phyloP scores from a whole-genome alignment of 2,888 invertebrate species.

The Dasypolia templi region DNA sequence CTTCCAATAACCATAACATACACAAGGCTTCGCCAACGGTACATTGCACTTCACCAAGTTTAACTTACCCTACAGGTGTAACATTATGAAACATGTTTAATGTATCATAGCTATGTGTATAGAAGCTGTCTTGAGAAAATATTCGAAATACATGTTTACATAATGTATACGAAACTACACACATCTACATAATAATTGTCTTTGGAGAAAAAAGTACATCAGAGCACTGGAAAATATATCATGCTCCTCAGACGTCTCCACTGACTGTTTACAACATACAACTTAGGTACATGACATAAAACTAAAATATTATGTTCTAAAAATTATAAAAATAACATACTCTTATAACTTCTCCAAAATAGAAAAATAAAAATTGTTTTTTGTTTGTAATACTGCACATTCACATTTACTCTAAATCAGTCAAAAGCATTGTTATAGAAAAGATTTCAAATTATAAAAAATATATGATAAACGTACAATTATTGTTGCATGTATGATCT shows the following conservation, averaged over 20 bases:
- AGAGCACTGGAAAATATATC: slow-evolving; percentile 77
- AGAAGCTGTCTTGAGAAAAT: slow-evolving; percentile 76
- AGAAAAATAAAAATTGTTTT: slow-evolving; percentile 86
- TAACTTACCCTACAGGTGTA: slow-evolving; percentile 75
- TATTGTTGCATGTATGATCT: slow-evolving; percentile 73
- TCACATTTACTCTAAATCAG: slow-evolving; percentile 88
- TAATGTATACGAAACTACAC: slow-evolving; percentile 62
- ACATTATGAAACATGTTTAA: slow-evolving; percentile 72
- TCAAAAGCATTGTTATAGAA: slow-evolving; percentile 83
- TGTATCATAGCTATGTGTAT: slow-evolving; percentile 67
- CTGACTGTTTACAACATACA: slow-evolving; percentile 75
- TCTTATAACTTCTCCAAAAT: slow-evolving; percentile 82
- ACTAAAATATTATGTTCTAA: slow-evolving; percentile 78
- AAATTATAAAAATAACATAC: slow-evolving; percentile 88
- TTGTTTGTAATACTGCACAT: slow-evolving; percentile 88
- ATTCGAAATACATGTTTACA: slow-evolving; percentile 71
- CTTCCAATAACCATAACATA: slow-evolving; percentile 82
- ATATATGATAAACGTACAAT: slow-evolving; percentile 71
- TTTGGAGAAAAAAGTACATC: slow-evolving; percentile 80
- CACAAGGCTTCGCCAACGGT: slow-evolving; percentile 86
- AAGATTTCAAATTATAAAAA: slow-evolving; percentile 78
- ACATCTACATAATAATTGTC: slow-evolving; percentile 73
- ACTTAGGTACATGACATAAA: slow-evolving; percentile 70
- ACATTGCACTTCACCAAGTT: slow-evolving; percentile 86
- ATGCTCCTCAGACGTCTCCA: slow-evolving; percentile 73